A percentile compares a stretch with the other conserved stretches of the same genome.
Conservation (phyloP, 1,140 invertebrate species). For the Thaumatotibia leucotreta region DNA sequence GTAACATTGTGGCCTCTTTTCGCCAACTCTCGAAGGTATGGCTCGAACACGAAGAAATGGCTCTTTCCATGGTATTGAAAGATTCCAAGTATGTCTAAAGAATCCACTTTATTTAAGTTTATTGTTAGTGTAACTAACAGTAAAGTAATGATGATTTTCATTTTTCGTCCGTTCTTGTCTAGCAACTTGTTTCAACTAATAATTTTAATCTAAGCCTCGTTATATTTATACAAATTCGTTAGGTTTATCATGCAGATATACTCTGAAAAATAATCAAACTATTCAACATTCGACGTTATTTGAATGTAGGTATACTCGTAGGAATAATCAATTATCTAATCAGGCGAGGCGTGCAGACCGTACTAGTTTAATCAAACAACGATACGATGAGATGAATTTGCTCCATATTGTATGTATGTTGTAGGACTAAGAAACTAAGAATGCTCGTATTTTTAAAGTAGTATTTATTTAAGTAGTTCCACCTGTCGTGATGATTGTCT, state of each 20-base stretch:
- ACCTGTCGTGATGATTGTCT: too few relatives aligned
- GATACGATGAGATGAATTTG: too few relatives aligned
- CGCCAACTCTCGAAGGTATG: slow-evolving; percentile 81
- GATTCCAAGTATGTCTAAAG: slow-evolving; percentile 78
- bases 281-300: too few relatives aligned
- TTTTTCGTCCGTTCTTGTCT: background rate
- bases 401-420: too few relatives aligned
- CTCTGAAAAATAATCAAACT: too few relatives aligned
- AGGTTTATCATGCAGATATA: background rate
- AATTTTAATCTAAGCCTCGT: background rate
- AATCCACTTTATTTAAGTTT: background rate
- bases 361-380: too few relatives aligned
- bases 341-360: too few relatives aligned
- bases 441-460: too few relatives aligned
- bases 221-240: background rate
- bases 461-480: too few relatives aligned
- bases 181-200: background rate
- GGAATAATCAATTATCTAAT: too few relatives aligned
- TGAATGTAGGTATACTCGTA: too few relatives aligned
- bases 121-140: background rate
- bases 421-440: too few relatives aligned
- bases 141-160: background rate
- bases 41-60: slow-evolving; percentile 83
- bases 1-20: slow-evolving; percentile 83
- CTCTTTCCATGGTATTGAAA: slow-evolving; percentile 84